Evolutionary conservation across 2,888 invertebrate species (phyloP).

Genomic region (Latrodectus hesperus): DNA sequence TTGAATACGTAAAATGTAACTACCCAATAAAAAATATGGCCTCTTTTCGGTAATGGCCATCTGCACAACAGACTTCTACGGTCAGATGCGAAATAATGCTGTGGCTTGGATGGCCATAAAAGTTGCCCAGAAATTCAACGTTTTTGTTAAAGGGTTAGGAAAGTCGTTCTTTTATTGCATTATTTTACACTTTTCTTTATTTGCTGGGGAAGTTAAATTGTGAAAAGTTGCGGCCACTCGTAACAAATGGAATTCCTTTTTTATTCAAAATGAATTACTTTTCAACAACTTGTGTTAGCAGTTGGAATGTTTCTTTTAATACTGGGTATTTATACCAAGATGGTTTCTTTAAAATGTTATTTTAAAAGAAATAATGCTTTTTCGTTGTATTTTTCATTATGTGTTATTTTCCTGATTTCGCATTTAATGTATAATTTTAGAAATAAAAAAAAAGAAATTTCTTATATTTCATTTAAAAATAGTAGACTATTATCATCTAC

Average conservation of each 20-base stretch:
- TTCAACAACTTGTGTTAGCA: not conserved
- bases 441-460: too few species aligned
- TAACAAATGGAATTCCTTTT: slow-evolving; percentile 21
- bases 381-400: too few species aligned
- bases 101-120: slow-evolving; percentile 39
- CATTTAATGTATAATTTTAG: too few species aligned
- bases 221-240: slow-evolving; percentile 3
- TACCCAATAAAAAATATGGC: slow-evolving; percentile 63
- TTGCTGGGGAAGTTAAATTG: slow-evolving; percentile 33
- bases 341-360: too few species aligned
- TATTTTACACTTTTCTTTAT: slow-evolving; percentile 44
- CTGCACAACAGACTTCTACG: slow-evolving; percentile 16
- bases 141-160: slow-evolving; percentile 55
- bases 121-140: slow-evolving; percentile 44
- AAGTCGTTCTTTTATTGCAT: slow-evolving; percentile 49
- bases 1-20: slow-evolving; percentile 65
- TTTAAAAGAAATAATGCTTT: too few species aligned
- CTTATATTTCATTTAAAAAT: too few species aligned
- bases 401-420: too few species aligned
- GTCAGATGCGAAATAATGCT: slow-evolving; percentile 54
- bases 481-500: too few species aligned
- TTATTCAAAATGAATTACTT: slow-evolving; percentile 16
- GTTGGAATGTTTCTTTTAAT: slow-evolving; percentile 7
- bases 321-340: too few species aligned
- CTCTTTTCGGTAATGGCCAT: slow-evolving; percentile 52